phyloP scores from a whole-genome alignment of 2,888 invertebrate genomes.

The Deroplatys truncata region DNA sequence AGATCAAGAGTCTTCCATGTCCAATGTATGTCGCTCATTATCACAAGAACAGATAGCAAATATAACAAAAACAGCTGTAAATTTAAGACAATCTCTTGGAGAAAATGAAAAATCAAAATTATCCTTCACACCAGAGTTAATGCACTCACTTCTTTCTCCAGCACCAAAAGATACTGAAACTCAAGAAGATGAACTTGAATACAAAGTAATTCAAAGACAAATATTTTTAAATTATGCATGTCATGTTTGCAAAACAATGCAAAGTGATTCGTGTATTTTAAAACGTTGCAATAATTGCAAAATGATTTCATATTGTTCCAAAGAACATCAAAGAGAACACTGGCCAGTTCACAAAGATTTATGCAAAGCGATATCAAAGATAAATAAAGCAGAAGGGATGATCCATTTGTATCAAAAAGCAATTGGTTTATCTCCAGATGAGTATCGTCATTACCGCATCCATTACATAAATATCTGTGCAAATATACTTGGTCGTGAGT shows the following conservation, averaged over 20 bases:
- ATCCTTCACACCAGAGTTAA: not conserved
- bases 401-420: slow-evolving; percentile 53
- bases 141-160: not conserved
- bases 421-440: slow-evolving; percentile 41
- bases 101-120: not conserved
- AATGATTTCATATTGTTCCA: slow-evolving; percentile 61
- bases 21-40: not conserved
- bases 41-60: not conserved
- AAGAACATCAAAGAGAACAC: slow-evolving; percentile 57
- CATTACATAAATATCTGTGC: slow-evolving; percentile 59
- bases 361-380: slow-evolving; percentile 57
- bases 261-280: slow-evolving; percentile 35
- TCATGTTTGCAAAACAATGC: slow-evolving; percentile 48
- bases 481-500: slow-evolving; percentile 52
- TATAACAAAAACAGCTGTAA: not conserved
- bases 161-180: slow-evolving; percentile 32
- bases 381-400: slow-evolving; percentile 45
- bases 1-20: too few species aligned
- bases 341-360: slow-evolving; percentile 55
- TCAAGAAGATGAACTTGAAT: slow-evolving; percentile 55
- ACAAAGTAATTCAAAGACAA: slow-evolving; percentile 61
- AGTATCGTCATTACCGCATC: slow-evolving; percentile 60
- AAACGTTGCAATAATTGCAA: slow-evolving; percentile 51
- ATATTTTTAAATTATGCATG: slow-evolving; percentile 60
- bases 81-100: not conserved